Conservation (phyloP, 2,113 vertebrate genomes). For the Rallus limicola region DNA sequence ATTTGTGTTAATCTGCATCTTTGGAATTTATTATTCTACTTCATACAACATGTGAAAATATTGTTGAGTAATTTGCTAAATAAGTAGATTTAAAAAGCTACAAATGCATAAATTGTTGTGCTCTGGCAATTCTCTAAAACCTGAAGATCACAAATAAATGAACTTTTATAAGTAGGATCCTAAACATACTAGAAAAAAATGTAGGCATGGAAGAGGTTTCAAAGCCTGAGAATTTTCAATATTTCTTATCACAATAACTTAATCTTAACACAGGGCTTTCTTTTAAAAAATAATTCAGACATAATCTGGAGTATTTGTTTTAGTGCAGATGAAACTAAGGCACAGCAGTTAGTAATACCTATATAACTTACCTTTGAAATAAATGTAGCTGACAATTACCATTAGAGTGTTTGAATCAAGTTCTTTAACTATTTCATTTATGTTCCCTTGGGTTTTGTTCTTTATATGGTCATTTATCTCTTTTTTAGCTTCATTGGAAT, state of each 20-base stretch:
- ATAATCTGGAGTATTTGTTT: background rate
- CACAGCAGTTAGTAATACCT: background rate
- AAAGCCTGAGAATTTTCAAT: background rate
- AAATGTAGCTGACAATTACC: conserved; percentile 84
- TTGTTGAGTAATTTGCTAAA: background rate
- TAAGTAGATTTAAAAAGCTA: background rate
- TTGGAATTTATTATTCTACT: background rate
- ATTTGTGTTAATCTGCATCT: background rate
- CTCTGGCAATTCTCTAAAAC: background rate
- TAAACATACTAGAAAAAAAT: background rate
- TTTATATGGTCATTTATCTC: conserved; percentile 77
- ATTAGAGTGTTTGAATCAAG: conserved; percentile 66
- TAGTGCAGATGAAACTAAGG: background rate
- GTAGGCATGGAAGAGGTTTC: background rate
- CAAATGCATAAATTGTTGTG: background rate
- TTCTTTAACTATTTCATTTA: conserved; percentile 72
- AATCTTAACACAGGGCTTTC: background rate
- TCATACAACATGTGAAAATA: background rate
- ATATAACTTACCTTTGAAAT: conserved; percentile 81
- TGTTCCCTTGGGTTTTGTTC: conserved; percentile 74
- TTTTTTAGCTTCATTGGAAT: conserved; percentile 59
- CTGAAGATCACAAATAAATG: background rate
- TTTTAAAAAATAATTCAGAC: background rate
- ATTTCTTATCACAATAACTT: background rate
- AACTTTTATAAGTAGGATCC: background rate